Evolutionary conservation across 2,888 invertebrate genomes (phyloP).

Genomic region (Stenodema calcarata): DNA sequence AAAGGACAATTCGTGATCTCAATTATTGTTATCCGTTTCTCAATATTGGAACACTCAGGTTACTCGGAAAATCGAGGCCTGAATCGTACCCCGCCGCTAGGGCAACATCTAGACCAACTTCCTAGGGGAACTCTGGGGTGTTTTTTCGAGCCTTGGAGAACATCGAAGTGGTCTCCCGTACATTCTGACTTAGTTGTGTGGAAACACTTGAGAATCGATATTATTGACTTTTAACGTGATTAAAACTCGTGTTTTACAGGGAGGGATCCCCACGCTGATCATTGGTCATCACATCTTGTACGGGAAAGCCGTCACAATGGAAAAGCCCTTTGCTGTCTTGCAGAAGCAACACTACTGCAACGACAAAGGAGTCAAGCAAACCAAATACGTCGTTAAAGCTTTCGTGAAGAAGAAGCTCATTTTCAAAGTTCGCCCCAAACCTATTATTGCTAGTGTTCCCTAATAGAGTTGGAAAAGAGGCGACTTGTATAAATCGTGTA

Average conservation of each 20-base stretch:
- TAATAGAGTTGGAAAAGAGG: background rate
- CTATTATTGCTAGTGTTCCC: slow-evolving; percentile 70
- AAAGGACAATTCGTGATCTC: no score
- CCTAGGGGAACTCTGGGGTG: no score
- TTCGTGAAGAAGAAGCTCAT: slow-evolving; percentile 82
- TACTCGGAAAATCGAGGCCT: no score
- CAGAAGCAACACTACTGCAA: slow-evolving; percentile 56
- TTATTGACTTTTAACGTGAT: no score
- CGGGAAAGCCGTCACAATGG: slow-evolving; percentile 81
- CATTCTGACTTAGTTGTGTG: no score
- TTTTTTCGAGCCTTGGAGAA: no score
- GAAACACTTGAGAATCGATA: no score
- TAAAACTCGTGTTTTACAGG: slow-evolving; percentile 38
- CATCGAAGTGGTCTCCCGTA: no score
- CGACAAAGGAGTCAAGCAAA: slow-evolving; percentile 50
- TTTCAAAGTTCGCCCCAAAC: slow-evolving; percentile 90
- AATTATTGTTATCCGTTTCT: no score
- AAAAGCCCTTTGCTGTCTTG: slow-evolving; percentile 85
- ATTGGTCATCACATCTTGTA: slow-evolving; percentile 90
- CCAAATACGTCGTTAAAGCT: slow-evolving; percentile 68
- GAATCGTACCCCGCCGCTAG: no score
- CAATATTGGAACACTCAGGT: no score
- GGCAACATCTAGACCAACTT: slow-evolving; percentile 62
- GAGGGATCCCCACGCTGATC: slow-evolving; percentile 70
- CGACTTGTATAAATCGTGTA: no score